Evolutionary conservation across 2,888 invertebrate genomes (phyloP).

Genomic region (Ctena decussata): DNA sequence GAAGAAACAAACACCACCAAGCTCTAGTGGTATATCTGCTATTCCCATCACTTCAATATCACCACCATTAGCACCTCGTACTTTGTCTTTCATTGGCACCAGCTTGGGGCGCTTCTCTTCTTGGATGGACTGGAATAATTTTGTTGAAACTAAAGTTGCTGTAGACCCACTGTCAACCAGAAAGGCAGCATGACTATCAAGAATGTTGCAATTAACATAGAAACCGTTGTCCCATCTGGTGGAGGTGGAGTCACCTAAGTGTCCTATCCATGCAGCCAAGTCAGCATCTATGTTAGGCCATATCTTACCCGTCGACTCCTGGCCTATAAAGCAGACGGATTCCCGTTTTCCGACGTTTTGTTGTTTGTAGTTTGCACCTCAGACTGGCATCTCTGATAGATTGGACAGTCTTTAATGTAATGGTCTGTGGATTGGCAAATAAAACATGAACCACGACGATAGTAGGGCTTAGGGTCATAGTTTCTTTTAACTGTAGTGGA

Average conservation of each 20-base stretch:
- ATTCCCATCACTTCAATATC: background rate
- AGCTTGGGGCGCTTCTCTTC: too few relatives aligned
- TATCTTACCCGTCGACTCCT: background rate
- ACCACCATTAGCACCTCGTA: background rate
- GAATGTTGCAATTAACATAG: too few relatives aligned
- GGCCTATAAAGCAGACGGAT: constrained; percentile 5
- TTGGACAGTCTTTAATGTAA: background rate
- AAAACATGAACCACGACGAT: background rate
- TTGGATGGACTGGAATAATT: background rate
- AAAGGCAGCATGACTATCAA: too few relatives aligned
- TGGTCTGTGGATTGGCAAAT: background rate
- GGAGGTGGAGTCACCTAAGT: background rate
- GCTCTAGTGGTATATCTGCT: background rate
- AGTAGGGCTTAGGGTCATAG: background rate
- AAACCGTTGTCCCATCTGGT: constrained; percentile 10
- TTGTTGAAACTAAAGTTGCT: constrained; percentile 33
- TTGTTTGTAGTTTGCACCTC: background rate
- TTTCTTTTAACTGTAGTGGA: background rate
- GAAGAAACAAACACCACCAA: background rate
- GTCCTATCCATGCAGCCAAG: background rate
- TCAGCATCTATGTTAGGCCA: constrained; percentile 5
- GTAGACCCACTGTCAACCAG: too few relatives aligned
- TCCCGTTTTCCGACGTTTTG: too few relatives aligned
- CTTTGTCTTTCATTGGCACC: background rate
- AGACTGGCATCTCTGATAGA: background rate